Evolutionary conservation across 2,888 invertebrate genomes (phyloP).

Genomic region (Thyatira batis): DNA sequence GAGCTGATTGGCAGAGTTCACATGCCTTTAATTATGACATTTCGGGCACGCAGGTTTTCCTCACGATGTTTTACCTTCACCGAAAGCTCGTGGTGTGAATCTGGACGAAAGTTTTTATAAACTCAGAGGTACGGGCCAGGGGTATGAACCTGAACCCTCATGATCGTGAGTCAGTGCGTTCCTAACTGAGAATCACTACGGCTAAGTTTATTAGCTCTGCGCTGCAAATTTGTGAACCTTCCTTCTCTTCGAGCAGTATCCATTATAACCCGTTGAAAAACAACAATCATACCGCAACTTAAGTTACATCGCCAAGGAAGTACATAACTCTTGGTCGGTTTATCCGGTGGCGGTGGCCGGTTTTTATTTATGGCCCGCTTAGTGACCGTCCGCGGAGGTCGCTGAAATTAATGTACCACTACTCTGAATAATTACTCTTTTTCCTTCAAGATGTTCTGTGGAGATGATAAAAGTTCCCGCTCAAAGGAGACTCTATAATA

Average conservation of each 20-base stretch:
- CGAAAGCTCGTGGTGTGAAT: too few species aligned
- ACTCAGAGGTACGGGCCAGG: too few species aligned
- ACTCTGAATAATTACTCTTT: conserved; percentile 33
- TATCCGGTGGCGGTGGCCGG: conserved; percentile 3
- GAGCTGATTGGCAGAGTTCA: too few species aligned
- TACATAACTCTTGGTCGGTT: conserved; percentile 12
- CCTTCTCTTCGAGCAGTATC: neutral
- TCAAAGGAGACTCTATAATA: conserved; percentile 25
- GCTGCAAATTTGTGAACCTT: too few species aligned
- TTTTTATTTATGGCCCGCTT: conserved; percentile 21
- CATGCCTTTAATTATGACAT: too few species aligned
- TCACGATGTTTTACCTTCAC: too few species aligned
- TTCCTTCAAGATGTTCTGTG: conserved; percentile 11
- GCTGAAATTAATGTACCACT: conserved; percentile 31
- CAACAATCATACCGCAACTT: conserved; percentile 8
- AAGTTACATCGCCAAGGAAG: conserved; percentile 15
- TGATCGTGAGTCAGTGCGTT: too few species aligned
- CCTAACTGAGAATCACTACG: too few species aligned
- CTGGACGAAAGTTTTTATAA: too few species aligned
- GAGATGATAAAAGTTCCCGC: conserved; percentile 19
- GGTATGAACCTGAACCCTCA: too few species aligned
- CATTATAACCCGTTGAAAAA: neutral
- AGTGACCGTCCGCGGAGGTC: conserved; percentile 27
- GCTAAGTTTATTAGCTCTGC: too few species aligned
- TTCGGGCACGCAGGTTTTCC: too few species aligned